These are phyloP conservation scores for Cheilosia pagana DNA, from an alignment of 2,888 invertebrate genomes.

Conservation along the genomic window DNA sequence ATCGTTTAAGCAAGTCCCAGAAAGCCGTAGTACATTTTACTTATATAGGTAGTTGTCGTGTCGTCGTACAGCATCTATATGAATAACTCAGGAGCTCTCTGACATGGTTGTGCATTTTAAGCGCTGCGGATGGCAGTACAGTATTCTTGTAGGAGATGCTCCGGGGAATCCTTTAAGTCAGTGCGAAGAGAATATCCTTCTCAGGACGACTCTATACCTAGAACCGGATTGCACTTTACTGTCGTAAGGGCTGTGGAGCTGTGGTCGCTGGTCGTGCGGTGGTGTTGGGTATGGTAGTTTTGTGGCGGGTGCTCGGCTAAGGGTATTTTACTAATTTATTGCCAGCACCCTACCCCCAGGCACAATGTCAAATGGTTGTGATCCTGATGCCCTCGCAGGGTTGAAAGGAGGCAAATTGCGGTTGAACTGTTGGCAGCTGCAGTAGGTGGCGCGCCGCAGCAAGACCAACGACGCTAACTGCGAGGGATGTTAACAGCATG, in stretches of 20 bases:
- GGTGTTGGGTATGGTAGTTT: conserved; percentile 28
- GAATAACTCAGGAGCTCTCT: conserved; percentile 64
- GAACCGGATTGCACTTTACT: conserved; percentile 9
- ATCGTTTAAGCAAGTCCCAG: conserved; percentile 68
- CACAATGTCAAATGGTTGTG: conserved; percentile 58
- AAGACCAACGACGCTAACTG: conserved; percentile 58
- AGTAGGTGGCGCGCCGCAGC: conserved; percentile 54
- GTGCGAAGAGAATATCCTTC: conserved; percentile 52
- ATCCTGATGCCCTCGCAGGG: conserved; percentile 37
- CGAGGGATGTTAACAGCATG: conserved; percentile 53
- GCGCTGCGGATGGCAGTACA: conserved; percentile 57
- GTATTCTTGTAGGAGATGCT: conserved; percentile 54
- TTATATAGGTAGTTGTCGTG: conserved; percentile 9
- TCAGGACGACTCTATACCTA: not conserved
- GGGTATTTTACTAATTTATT: conserved; percentile 67
- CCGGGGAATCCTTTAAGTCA: conserved; percentile 50
- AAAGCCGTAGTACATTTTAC: conserved; percentile 1
- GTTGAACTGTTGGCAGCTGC: conserved; percentile 65
- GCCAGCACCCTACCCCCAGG: conserved; percentile 8
- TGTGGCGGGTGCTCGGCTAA: conserved; percentile 33
- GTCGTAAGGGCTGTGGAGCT: conserved; percentile 25
- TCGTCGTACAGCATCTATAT: conserved; percentile 37
- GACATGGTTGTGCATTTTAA: conserved; percentile 68
- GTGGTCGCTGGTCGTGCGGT: conserved; percentile 21
- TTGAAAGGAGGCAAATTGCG: conserved; percentile 47